Conservation (phyloP, 2,797 vertebrate species). For the Xerus rutilus region DNA sequence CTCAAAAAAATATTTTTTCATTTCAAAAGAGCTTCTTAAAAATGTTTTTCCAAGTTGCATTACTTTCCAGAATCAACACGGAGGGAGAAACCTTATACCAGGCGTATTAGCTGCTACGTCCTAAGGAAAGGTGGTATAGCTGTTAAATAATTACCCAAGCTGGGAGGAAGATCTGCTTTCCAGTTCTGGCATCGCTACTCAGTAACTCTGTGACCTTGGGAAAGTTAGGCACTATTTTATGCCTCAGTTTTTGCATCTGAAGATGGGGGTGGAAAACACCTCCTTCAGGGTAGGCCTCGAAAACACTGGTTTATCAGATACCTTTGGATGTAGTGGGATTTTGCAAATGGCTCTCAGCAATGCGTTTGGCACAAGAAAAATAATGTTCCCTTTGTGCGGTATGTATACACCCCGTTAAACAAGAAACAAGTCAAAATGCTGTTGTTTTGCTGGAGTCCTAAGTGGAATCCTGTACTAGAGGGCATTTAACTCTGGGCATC, state of each 20-base stretch:
- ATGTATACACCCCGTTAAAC: background rate
- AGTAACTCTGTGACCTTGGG: conserved; percentile 47
- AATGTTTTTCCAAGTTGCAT: conserved; percentile 48
- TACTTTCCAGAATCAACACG: conserved; percentile 74
- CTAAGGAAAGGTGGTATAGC: background rate
- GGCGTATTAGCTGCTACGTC: background rate
- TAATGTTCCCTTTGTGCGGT: background rate
- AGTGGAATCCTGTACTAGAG: background rate
- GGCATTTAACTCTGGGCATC: background rate
- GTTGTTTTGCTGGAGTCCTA: background rate
- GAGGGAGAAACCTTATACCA: conserved; percentile 50
- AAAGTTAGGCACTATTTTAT: background rate
- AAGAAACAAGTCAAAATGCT: background rate
- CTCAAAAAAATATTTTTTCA: conserved; percentile 44
- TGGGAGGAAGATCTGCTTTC: conserved; percentile 31
- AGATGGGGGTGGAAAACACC: background rate
- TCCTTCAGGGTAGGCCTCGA: background rate
- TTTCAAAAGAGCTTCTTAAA: conserved; percentile 68
- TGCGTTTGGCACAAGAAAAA: background rate
- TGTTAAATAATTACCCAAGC: conserved; percentile 43
- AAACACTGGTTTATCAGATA: conserved; percentile 1
- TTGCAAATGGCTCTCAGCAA: background rate
- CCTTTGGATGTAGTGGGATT: background rate
- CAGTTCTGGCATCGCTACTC: background rate
- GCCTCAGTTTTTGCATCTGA: conserved; percentile 25